Percentiles rank a stretch among this genome's conserved stretches.
These are phyloP conservation scores for Florisuga fusca DNA, from an alignment of 2,797 vertebrate species.

Conservation along the genomic window DNA sequence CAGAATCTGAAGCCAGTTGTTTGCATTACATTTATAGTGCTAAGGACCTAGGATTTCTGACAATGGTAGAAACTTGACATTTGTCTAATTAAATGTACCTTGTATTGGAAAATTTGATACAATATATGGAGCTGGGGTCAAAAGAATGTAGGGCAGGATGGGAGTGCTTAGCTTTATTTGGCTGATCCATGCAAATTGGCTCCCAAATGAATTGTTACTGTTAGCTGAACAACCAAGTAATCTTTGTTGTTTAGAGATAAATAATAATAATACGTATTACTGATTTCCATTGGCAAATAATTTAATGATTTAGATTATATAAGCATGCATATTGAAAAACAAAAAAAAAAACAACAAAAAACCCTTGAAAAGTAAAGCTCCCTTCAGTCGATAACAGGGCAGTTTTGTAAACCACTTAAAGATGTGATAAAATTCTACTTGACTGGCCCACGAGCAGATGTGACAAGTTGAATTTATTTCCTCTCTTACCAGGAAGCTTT, in stretches of 20 bases:
- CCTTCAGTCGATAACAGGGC: conserved; percentile 85
- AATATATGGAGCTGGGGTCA: conserved; percentile 19
- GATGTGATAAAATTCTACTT: conserved; percentile 91
- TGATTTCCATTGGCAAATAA: conserved; percentile 70
- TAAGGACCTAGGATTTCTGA: conserved; percentile 14
- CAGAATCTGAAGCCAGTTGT: conserved; percentile 39
- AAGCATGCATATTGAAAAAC: conserved; percentile 71
- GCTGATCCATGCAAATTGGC: conserved; percentile 44
- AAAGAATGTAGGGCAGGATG: conserved; percentile 37
- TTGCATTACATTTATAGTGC: not conserved
- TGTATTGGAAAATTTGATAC: conserved; percentile 63
- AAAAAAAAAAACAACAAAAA: not conserved
- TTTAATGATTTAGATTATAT: conserved; percentile 74
- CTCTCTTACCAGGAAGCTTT: conserved; percentile 89
- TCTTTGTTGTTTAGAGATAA: conserved; percentile 74
- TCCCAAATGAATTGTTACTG: conserved; percentile 47
- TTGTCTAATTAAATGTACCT: conserved; percentile 69
- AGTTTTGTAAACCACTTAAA: conserved; percentile 93
- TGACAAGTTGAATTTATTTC: conserved; percentile 96
- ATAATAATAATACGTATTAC: conserved; percentile 65
- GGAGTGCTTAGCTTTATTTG: conserved; percentile 21
- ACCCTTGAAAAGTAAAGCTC: conserved; percentile 77
- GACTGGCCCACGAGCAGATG: conserved; percentile 89
- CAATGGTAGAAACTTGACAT: conserved; percentile 63
- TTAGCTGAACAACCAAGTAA: conserved; percentile 62